These are phyloP conservation scores for Etia nguti DNA, from an alignment of 2,113 vertebrate genomes.

Conservation along the genomic window DNA sequence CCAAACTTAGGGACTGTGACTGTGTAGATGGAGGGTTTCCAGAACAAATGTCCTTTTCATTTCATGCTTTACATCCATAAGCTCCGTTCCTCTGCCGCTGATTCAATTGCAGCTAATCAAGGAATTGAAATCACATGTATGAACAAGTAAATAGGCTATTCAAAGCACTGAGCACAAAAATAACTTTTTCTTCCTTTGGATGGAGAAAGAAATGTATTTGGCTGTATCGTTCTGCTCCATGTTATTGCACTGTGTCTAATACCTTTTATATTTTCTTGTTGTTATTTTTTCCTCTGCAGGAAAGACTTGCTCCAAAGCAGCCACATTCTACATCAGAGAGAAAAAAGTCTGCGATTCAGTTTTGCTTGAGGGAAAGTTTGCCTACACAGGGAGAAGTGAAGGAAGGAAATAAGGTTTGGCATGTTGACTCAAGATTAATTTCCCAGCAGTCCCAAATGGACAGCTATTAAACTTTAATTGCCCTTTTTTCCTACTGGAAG, in stretches of 20 bases:
- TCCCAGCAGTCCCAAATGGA: slow-evolving; percentile 57
- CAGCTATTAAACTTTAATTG: slow-evolving; percentile 69
- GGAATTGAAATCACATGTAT: slow-evolving; percentile 77
- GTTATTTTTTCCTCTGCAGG: not conserved
- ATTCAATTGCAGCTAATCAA: slow-evolving; percentile 74
- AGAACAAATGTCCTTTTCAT: slow-evolving; percentile 68
- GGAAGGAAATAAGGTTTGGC: slow-evolving; percentile 67
- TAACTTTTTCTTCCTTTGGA: slow-evolving; percentile 28
- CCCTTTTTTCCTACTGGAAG: slow-evolving; percentile 28
- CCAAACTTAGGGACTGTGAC: slow-evolving; percentile 37
- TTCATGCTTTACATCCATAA: slow-evolving; percentile 55
- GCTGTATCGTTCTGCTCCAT: not conserved
- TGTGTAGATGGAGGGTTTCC: slow-evolving; percentile 1
- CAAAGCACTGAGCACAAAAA: slow-evolving; percentile 39
- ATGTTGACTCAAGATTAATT: slow-evolving; percentile 69
- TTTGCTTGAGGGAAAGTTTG: slow-evolving; percentile 17
- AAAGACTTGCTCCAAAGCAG: not conserved
- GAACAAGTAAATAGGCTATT: slow-evolving; percentile 54
- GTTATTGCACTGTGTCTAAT: not conserved
- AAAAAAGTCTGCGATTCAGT: not conserved
- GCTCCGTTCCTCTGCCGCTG: slow-evolving; percentile 49
- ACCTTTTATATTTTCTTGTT: not conserved
- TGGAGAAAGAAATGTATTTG: slow-evolving; percentile 17
- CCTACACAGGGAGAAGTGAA: slow-evolving; percentile 32
- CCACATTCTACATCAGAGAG: not conserved